Evolutionary conservation across 2,888 invertebrate species (phyloP).

Genomic region (Conchocele bisecta): DNA sequence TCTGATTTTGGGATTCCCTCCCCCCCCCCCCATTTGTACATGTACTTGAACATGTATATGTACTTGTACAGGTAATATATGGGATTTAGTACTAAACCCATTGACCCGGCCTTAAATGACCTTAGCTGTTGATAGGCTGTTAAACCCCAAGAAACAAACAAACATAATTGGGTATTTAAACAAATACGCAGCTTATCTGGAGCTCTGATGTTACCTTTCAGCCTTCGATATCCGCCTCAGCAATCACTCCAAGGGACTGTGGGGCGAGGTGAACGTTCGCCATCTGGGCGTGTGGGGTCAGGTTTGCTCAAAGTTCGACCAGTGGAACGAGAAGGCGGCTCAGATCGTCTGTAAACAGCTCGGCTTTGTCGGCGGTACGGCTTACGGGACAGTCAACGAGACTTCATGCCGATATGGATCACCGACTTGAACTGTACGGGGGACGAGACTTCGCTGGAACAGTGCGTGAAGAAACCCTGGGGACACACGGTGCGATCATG

Average conservation of each 20-base stretch:
- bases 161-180: too few species aligned
- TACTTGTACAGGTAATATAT: too few species aligned
- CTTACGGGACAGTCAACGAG: slow-evolving; percentile 64
- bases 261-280: slow-evolving; percentile 67
- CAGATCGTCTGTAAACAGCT: slow-evolving; percentile 62
- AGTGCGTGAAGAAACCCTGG: slow-evolving; percentile 64
- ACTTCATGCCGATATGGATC: slow-evolving; percentile 64
- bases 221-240: slow-evolving; percentile 59
- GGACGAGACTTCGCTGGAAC: slow-evolving; percentile 61
- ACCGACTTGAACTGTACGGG: slow-evolving; percentile 70
- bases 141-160: too few species aligned
- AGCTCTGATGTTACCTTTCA: too few species aligned
- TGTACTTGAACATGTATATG: too few species aligned
- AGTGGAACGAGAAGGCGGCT: slow-evolving; percentile 67
- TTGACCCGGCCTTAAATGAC: too few species aligned
- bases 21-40: too few species aligned
- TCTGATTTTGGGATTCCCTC: too few species aligned
- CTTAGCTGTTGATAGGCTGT: too few species aligned
- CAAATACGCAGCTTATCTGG: too few species aligned
- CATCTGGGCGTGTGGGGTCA: slow-evolving; percentile 66
- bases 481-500: slow-evolving; percentile 65
- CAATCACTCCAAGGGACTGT: slow-evolving; percentile 42
- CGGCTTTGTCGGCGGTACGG: slow-evolving; percentile 84
- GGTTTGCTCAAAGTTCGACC: slow-evolving; percentile 63
- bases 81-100: too few species aligned